These are phyloP conservation scores for Panagrolaimus sp. DNA, from an alignment of 1,140 invertebrate species.

Conservation along the genomic window DNA sequence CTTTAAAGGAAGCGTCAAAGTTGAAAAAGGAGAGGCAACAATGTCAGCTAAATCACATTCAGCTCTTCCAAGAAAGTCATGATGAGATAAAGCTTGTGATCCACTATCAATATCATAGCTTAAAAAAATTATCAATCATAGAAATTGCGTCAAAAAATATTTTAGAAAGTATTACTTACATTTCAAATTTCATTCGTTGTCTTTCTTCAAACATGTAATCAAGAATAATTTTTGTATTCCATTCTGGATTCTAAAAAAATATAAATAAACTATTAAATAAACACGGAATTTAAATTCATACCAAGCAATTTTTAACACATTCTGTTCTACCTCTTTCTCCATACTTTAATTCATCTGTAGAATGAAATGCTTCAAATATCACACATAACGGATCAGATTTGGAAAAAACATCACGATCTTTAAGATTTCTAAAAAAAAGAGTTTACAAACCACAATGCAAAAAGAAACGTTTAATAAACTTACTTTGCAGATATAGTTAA, in stretches of 20 bases:
- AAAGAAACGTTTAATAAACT: not conserved
- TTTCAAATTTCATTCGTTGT: conserved; percentile 59
- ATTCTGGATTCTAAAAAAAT: conserved; percentile 63
- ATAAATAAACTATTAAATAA: no score
- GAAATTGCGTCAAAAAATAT: no score
- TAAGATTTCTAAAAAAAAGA: conserved; percentile 38
- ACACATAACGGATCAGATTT: conserved; percentile 31
- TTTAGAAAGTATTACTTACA: no score
- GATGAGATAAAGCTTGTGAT: conserved; percentile 47
- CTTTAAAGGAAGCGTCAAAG: conserved; percentile 24
- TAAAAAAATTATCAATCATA: no score
- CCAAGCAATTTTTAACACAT: conserved; percentile 62
- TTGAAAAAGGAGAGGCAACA: conserved; percentile 56
- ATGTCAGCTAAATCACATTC: conserved; percentile 64
- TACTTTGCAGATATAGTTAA: conserved; percentile 6
- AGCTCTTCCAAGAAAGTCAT: conserved; percentile 63
- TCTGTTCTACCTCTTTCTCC: conserved; percentile 61
- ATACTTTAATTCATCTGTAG: not conserved
- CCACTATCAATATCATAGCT: conserved; percentile 60
- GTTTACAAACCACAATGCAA: not conserved
- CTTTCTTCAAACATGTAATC: conserved; percentile 63
- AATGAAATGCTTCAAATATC: conserved; percentile 13
- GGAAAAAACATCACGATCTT: conserved; percentile 26
- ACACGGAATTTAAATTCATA: no score
- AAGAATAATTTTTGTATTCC: conserved; percentile 62